Evolutionary conservation across 2,797 vertebrate genomes (phyloP), one percentile per base, ranked within the genome.

Genomic region (Melanogrammus aeglefinus): DNA sequence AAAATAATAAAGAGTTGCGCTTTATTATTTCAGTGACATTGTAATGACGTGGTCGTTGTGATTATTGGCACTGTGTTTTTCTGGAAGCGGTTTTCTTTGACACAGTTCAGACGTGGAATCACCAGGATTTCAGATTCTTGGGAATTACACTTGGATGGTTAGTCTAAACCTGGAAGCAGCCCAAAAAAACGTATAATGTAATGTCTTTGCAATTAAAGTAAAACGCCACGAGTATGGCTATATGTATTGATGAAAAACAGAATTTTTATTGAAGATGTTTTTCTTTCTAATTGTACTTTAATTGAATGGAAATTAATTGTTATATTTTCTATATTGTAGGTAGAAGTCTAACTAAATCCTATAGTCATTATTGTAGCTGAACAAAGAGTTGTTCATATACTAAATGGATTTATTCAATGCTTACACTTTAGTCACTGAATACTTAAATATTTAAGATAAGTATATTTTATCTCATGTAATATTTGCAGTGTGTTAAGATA

Each of bases 41-140:
- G 47, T 57, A 18, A 4, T 57, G 47, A 0, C 47, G 47, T 57
- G 47, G 47, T 21, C 21, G 18, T 57, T 51, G 47, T 51, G 21
- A 14, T 51, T 21, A 6, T 63, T 24, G 57, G 57, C 57, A 63
- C 51, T 14, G 14, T 51, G 47, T 51, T 66, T 66, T 27, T 66
- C 63, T 66, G 63, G 63, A n/a, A 24, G 24, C 9, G 24, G 63
- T 3, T 66, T n/a, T 66, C n/a, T 10, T n/a, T 24, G n/a, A 66
- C 63, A 27, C 63, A 27, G n/a, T 69, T 69, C 14, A 35, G 75
- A 82, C 75, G 79, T 63, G n/a, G 72, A 82, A 81, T 36, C 79
- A 77, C 24, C 69, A 79, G 70, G 39, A 82, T 83, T 84, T 82
- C 75, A 80, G 38, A 76, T 33, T 70, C 1, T 72, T 77, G 76